Evolutionary conservation across 2,888 invertebrate species (phyloP), one percentile per base, ranked within the genome.

Genomic region (Tineola bisselliella): DNA sequence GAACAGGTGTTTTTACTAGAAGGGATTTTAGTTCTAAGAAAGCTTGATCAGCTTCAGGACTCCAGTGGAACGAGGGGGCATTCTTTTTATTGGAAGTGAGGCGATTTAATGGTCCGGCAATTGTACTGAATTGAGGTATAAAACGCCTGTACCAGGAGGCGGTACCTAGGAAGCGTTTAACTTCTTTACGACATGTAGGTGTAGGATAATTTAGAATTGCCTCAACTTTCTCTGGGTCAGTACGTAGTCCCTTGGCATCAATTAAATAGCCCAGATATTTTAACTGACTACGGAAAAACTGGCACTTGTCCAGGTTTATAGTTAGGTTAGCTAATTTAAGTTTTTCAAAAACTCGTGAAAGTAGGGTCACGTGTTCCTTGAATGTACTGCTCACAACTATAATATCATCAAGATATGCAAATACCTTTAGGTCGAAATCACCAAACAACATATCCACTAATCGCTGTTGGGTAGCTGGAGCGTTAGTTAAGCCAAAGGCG

Each of bases 381-480:
- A 68, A 69, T 0, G 62, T 62, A 1, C 43, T 15, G 19, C 64
- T 64, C 0, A 67, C 52, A 4, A 67, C 59, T 5, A 68, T 64
- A 1, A 68, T 63, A 33, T 69, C 67, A 57, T 68, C 68, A 0
- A 68, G 8, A 10, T 65, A 69, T 1, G 48, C 57, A 54, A 68
- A 68, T 0, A 67, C 65, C 18, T 62, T 65, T 0, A 43, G n/a
- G 1, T 67, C 67, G 38, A 66, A 66, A 5, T 66, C 66, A 0
- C 62, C 63, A 52, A 64, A 66, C 4, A 65, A 18, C 1, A n/a
- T 17, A 62, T 69, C 69, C 0, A 67, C 66, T 5, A 70, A 48
- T 1, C 68, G 18, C 48, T 68, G 68, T 43, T 68, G 70, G 0
- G 69, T 67, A 1, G 68, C 68, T 0, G 68, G 67, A 0, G 68